Evolutionary conservation across 2,797 vertebrate species (phyloP).

Genomic region (Gadopsis marmoratus): DNA sequence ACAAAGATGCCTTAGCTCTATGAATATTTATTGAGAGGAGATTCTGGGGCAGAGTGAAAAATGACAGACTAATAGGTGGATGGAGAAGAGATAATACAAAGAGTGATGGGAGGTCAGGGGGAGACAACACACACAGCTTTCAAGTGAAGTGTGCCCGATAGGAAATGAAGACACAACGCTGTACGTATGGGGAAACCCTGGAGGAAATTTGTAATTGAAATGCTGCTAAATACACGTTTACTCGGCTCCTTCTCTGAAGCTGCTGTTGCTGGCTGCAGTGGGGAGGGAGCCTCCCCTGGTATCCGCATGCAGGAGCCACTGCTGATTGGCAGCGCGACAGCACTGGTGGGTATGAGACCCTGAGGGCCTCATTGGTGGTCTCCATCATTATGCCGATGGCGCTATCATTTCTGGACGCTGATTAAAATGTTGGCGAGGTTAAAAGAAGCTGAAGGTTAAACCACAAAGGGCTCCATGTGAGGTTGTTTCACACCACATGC

Average conservation of each 20-base stretch:
- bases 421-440: conserved; percentile 82
- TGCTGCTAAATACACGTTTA: conserved; percentile 66
- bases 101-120: conserved; percentile 23
- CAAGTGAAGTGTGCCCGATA: conserved; percentile 1
- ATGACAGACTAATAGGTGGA: conserved; percentile 51
- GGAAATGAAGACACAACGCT: conserved; percentile 48
- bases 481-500: conserved; percentile 45
- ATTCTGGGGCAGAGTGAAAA: conserved; percentile 49
- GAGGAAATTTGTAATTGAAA: conserved; percentile 69
- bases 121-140: conserved; percentile 28
- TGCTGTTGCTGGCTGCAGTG: conserved; percentile 35
- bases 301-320: conserved; percentile 40
- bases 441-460: conserved; percentile 83
- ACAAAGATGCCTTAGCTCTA: conserved; percentile 69
- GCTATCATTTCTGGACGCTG: conserved; percentile 73
- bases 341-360: conserved; percentile 64
- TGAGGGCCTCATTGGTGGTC: conserved; percentile 56
- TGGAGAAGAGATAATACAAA: conserved; percentile 45
- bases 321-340: conserved; percentile 71
- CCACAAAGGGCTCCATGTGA: conserved; percentile 66
- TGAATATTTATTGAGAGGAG: conserved; percentile 77
- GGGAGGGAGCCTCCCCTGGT: conserved; percentile 52
- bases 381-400: conserved; percentile 72
- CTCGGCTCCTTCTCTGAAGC: conserved; percentile 49
- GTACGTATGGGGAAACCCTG: conserved; percentile 34